These are phyloP conservation scores for Hypsibius dujardini DNA, from an alignment of 1,140 invertebrate genomes.

Conservation along the genomic window DNA sequence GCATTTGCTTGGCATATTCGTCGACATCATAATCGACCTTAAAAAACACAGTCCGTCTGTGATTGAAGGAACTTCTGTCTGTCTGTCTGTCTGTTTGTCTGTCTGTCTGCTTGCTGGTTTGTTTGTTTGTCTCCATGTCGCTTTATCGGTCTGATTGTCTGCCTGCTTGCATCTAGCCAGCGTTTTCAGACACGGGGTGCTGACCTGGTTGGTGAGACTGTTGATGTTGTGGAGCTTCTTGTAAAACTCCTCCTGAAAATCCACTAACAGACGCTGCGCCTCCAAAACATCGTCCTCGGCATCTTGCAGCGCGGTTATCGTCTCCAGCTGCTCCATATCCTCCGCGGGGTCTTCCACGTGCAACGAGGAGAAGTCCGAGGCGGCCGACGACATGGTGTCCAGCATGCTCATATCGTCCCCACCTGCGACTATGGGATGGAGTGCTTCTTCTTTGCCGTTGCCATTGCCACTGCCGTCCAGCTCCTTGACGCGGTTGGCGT, in stretches of 20 bases:
- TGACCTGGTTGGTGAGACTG: background rate
- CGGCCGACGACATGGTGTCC: slow-evolving; percentile 9
- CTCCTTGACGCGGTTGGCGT: slow-evolving; percentile 52
- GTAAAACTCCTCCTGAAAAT: background rate
- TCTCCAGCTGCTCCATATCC: background rate
- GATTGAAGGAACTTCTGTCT: background rate
- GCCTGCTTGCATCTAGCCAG: background rate
- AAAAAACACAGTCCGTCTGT: background rate
- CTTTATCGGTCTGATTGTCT: background rate
- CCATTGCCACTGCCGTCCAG: slow-evolving; percentile 11
- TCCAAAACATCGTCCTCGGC: slow-evolving; percentile 13
- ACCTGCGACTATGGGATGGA: background rate
- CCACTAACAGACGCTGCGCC: background rate
- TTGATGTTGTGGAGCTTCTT: background rate
- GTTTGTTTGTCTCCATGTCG: too few species aligned
- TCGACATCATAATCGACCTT: slow-evolving; percentile 11
- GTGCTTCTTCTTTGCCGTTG: background rate
- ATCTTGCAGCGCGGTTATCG: background rate
- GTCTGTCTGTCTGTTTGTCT: too few species aligned
- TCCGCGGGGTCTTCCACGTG: background rate
- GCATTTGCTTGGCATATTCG: slow-evolving; percentile 9
- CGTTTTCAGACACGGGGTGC: too few species aligned
- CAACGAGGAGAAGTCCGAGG: background rate
- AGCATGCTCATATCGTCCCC: background rate
- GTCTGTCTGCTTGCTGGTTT: too few species aligned